Conservation (phyloP, 2,113 vertebrate genomes). For the Neoarius graeffei region DNA sequence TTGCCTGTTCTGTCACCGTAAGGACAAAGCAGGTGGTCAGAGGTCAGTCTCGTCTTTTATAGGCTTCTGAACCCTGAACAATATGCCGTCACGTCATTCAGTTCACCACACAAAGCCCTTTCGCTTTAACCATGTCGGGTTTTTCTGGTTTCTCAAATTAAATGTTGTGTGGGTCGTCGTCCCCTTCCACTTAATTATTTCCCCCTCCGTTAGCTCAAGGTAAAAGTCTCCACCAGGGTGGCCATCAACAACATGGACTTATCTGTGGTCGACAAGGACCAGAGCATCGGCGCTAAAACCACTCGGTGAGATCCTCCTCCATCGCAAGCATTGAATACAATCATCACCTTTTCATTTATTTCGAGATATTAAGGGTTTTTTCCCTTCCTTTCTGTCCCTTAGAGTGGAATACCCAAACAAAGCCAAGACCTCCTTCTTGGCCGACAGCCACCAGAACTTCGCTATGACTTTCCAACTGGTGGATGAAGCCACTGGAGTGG, state of each 20-base stretch:
- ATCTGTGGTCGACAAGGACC: constrained; percentile 96
- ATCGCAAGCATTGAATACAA: neutral
- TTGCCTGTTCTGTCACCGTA: neutral
- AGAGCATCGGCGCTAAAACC: constrained; percentile 96
- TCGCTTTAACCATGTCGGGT: neutral
- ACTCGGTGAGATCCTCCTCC: constrained; percentile 75
- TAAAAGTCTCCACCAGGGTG: constrained; percentile 97
- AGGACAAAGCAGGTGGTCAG: constrained; percentile 27
- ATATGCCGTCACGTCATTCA: constrained; percentile 13
- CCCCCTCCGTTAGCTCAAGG: constrained; percentile 80
- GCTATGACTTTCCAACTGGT: constrained; percentile 93
- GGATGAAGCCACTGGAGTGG: constrained; percentile 88
- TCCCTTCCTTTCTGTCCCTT: neutral
- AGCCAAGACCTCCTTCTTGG: constrained; percentile 85
- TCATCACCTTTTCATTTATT: neutral
- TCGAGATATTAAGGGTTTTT: neutral
- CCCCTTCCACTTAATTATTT: neutral
- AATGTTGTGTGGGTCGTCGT: neutral
- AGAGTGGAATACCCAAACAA: constrained; percentile 93
- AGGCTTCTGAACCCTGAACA: constrained; percentile 17
- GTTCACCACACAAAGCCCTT: neutral
- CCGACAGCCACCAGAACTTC: constrained; percentile 97
- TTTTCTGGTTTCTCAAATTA: neutral
- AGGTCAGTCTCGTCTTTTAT: constrained; percentile 26
- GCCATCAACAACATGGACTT: constrained; percentile 92